phyloP scores from a whole-genome alignment of 2,888 invertebrate species.

The Crepidodera aurea region DNA sequence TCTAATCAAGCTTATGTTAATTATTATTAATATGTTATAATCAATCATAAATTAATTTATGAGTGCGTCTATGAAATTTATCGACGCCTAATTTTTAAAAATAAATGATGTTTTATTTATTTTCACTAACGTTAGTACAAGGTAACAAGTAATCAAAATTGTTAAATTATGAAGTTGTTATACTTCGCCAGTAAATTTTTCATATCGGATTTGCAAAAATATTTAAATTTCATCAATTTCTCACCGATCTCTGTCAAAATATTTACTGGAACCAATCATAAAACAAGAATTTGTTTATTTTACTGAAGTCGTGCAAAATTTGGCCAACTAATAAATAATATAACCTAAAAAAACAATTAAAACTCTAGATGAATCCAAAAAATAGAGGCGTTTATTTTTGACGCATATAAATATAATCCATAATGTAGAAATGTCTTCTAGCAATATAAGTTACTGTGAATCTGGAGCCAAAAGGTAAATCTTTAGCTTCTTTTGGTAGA shows the following conservation, averaged over 20 bases:
- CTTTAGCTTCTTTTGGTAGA: too few relatives aligned
- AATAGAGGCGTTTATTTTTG: too few relatives aligned
- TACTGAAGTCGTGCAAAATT: slow-evolving; percentile 39
- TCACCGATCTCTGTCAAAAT: slow-evolving; percentile 37
- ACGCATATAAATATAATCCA: too few relatives aligned
- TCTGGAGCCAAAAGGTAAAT: too few relatives aligned
- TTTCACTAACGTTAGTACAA: neutral
- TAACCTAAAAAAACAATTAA: slow-evolving; percentile 45
- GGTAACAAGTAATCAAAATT: neutral
- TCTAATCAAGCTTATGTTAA: too few relatives aligned
- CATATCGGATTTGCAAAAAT: slow-evolving; percentile 18
- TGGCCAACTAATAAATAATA: slow-evolving; percentile 41
- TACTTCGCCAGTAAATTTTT: slow-evolving; percentile 4
- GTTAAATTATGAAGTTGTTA: neutral
- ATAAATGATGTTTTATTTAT: neutral
- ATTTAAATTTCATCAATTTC: slow-evolving; percentile 17
- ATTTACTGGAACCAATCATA: slow-evolving; percentile 40
- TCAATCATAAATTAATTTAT: too few relatives aligned
- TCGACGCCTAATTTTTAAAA: too few relatives aligned
- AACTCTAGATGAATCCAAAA: too few relatives aligned
- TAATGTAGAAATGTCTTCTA: too few relatives aligned
- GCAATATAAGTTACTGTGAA: too few relatives aligned
- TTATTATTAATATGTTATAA: too few relatives aligned
- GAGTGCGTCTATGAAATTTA: too few relatives aligned
- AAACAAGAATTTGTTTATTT: slow-evolving; percentile 41